Base-by-base conservation (phyloP, 2,888 invertebrate genomes). In the Syritta pipiens region DNA sequence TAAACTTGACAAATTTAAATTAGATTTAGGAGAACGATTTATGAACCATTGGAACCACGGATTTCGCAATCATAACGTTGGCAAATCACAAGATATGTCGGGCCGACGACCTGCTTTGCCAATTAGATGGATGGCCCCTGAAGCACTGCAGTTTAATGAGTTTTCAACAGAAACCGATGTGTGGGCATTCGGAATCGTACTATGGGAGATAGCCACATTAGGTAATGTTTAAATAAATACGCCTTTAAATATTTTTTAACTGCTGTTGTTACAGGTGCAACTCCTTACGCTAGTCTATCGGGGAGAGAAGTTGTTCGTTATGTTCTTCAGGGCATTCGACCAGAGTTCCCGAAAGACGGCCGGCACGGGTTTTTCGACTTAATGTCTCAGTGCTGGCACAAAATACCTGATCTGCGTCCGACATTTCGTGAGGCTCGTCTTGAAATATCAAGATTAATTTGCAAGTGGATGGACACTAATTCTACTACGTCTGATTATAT, bases 131-230 rank as follows among this genome's bases (percentile, higher is more conserved):
- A 96, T 96, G 95, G 94, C 95, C 2, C 95, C 96, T 0, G 96
- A 96, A 87, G 93, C 95, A 0, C 88, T 96, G 77, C 91, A 94
- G 51, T 94, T 94, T 86, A 93, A 94, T 72, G 91, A 94, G 40
- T 94, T 95, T 88, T 95, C 94, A 67, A 93, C 93, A 24, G 94
- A 94, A 85, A 94, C 94, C 0, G 96, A 96, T 84, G 94, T 96
- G 2, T 96, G 96, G 96, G 94, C 95, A 28, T 96, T 94, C 85
- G 96, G 96, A 12, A 94, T 96, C 55, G 90, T 96, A 35, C 90
- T 96, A 83, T 96, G 96, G 96, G 96, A 96, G 89, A 95, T 96
- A 75, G 94, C 95, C 35, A 95, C 96, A 5, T 90, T 96, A 83
- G 95, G 95, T 57, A 37, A 10, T 12, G 10, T 42, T 35, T 14